Percentiles rank a stretch among this genome's conserved stretches.
Conservation (phyloP, 2,113 vertebrate species). For the Crotophaga sulcirostris region DNA sequence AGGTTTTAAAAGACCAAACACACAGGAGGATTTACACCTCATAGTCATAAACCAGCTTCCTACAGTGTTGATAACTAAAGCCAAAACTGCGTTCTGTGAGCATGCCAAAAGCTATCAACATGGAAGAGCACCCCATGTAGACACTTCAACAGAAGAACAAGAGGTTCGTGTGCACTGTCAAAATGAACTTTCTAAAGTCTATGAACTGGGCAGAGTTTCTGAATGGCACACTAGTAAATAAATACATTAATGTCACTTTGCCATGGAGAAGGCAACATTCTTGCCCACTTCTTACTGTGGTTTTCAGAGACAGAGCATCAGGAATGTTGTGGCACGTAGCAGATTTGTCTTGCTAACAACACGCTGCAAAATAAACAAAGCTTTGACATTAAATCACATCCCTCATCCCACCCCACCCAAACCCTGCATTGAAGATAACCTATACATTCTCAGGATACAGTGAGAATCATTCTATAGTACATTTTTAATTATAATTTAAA, state of each 20-base stretch:
- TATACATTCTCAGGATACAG: conserved; percentile 68
- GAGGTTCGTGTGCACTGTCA: background rate
- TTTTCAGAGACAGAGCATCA: conserved; percentile 32
- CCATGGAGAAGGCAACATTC: conserved; percentile 5
- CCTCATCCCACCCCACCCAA: background rate
- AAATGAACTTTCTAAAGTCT: conserved; percentile 19
- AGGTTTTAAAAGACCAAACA: conserved; percentile 24
- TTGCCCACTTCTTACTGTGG: conserved; percentile 20
- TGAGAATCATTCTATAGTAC: conserved; percentile 69
- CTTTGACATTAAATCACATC: conserved; percentile 44
- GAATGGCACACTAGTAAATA: conserved; percentile 55
- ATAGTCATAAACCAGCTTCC: conserved; percentile 18
- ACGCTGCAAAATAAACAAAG: conserved; percentile 67
- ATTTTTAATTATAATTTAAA: conserved; percentile 74
- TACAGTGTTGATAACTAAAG: background rate
- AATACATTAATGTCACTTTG: background rate
- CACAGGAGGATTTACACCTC: conserved; percentile 17
- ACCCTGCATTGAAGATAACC: conserved; percentile 49
- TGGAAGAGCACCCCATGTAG: background rate
- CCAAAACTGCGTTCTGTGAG: background rate
- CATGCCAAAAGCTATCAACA: background rate
- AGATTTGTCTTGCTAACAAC: conserved; percentile 55
- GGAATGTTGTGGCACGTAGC: conserved; percentile 55
- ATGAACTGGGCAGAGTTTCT: conserved; percentile 26
- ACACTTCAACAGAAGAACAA: conserved; percentile 1